Percentiles rank a stretch among this genome's conserved stretches.
Evolutionary conservation across 2,797 vertebrate genomes (phyloP).

Genomic region (Artibeus lituratus): DNA sequence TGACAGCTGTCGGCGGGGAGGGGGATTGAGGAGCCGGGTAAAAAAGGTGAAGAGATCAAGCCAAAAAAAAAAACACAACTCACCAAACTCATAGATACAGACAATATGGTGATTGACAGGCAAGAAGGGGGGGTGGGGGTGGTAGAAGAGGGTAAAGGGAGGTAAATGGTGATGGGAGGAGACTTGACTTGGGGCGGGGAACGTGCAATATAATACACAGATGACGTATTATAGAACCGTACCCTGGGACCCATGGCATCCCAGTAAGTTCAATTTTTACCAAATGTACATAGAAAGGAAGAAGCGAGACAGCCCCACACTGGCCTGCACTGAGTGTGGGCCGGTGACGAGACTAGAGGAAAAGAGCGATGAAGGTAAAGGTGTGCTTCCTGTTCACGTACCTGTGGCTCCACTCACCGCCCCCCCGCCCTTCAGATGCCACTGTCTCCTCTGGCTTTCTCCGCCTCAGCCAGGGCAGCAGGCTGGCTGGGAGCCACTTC

Average conservation of each 20-base stretch:
- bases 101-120: not conserved
- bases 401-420: not conserved
- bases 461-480: not conserved
- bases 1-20: not conserved
- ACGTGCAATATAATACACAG: not conserved
- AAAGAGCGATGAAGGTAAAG: too few relatives aligned
- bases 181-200: not conserved
- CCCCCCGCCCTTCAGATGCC: too few relatives aligned
- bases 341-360: not conserved
- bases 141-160: not conserved
- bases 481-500: not conserved
- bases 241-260: not conserved
- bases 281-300: not conserved
- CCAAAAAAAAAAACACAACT: not conserved
- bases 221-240: not conserved
- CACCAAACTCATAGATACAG: not conserved
- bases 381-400: fast-evolving
- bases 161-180: not conserved
- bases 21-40: not conserved
- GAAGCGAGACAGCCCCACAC: not conserved
- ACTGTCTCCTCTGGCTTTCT: not conserved
- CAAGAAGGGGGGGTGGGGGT: not conserved
- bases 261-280: too few relatives aligned
- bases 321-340: not conserved
- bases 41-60: not conserved